Percentiles rank a stretch among this genome's conserved stretches.
Evolutionary conservation across 37 sponge, comb jelly and placozoan genomes (phyloP).

Genomic region (Aplysina aerophoba): DNA sequence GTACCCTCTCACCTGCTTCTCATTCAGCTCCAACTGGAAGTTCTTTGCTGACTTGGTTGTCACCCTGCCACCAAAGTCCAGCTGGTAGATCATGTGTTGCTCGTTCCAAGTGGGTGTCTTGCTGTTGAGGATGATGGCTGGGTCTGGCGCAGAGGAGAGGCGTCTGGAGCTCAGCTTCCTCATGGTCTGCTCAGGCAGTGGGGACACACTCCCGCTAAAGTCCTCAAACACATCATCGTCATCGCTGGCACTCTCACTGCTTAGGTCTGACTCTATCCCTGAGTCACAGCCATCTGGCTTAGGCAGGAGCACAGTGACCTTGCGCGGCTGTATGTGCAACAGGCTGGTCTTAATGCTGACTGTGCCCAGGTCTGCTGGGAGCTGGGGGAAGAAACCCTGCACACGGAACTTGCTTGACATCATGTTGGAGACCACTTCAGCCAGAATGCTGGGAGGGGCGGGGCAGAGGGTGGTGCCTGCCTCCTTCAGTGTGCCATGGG

Average conservation of each 20-base stretch:
- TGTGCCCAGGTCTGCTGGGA: conserved; percentile 75
- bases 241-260: neutral
- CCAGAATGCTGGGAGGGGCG: conserved; percentile 34
- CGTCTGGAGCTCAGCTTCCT: conserved; percentile 31
- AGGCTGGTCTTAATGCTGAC: conserved; percentile 86
- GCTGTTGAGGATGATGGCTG: conserved; percentile 77
- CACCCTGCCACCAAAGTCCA: conserved; percentile 94
- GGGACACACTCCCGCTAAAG: neutral
- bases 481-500: conserved; percentile 10
- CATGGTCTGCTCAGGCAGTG: conserved; percentile 1
- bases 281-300: conserved; percentile 69
- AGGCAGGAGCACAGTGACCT: conserved; percentile 75
- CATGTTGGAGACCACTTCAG: conserved; percentile 86
- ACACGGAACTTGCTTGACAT: conserved; percentile 90
- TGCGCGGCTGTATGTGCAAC: conserved; percentile 91
- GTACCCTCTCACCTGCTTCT: conserved; percentile 64
- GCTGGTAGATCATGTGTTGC: conserved; percentile 93
- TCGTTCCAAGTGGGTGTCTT: conserved; percentile 94
- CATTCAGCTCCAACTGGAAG: conserved; percentile 84
- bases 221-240: conserved; percentile 29
- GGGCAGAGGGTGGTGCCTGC: neutral
- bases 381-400: conserved; percentile 57
- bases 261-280: conserved; percentile 70
- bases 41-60: conserved; percentile 94
- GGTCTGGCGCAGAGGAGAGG: conserved; percentile 41